Evolutionary conservation across 2,888 invertebrate genomes (phyloP).

Genomic region (Caenorhabditis zanzibari): DNA sequence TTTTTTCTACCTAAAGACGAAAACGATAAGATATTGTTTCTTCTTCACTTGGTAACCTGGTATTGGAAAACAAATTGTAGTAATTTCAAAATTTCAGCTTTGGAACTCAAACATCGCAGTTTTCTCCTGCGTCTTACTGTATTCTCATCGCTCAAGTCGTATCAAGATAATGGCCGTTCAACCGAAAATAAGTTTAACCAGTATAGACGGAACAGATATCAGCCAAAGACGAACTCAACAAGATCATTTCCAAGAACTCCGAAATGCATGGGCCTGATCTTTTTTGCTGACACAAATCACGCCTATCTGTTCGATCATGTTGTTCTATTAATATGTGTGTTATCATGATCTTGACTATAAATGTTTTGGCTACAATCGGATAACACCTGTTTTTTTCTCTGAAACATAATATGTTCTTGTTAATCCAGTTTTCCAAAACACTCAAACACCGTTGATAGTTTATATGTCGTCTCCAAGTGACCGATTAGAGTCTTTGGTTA

Average conservation of each 20-base stretch:
- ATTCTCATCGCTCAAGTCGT: slow-evolving; percentile 11
- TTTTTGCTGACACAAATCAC: not conserved
- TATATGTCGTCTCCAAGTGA: not conserved
- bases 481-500: not conserved
- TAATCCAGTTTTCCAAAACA: not conserved
- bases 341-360: not conserved
- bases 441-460: not conserved
- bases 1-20: slow-evolving; percentile 7
- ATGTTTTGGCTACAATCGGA: not conserved
- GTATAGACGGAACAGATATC: slow-evolving; percentile 19
- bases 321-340: not conserved
- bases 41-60: slow-evolving; percentile 21
- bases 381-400: not conserved
- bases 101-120: slow-evolving; percentile 25
- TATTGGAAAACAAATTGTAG: not conserved
- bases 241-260: slow-evolving; percentile 29
- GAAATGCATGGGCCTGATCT: slow-evolving; percentile 28
- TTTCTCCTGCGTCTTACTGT: slow-evolving; percentile 17
- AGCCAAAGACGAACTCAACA: not conserved
- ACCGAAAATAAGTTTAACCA: slow-evolving; percentile 17
- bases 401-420: not conserved
- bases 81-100: slow-evolving; percentile 6
- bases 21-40: slow-evolving; percentile 7
- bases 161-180: slow-evolving; percentile 13
- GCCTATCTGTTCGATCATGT: not conserved